These are phyloP conservation scores for Silurus asotus DNA, from an alignment of 2,113 vertebrate genomes.

Conservation along the genomic window DNA sequence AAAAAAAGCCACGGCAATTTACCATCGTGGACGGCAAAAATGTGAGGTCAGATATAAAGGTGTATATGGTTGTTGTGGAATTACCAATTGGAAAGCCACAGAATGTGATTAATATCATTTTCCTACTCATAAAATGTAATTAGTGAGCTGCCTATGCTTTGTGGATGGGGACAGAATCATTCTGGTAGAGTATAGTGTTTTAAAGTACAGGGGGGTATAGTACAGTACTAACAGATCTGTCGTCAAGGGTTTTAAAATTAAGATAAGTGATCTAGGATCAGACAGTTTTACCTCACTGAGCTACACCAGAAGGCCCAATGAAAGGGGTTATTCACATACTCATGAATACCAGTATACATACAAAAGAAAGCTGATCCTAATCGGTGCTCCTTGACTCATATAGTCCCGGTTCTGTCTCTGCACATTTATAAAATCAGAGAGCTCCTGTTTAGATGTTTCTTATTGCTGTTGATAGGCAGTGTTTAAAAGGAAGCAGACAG, in stretches of 20 bases:
- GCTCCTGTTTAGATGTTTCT: slow-evolving; percentile 30
- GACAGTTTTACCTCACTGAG: slow-evolving; percentile 9
- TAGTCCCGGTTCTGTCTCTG: not conserved
- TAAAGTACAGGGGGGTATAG: not conserved
- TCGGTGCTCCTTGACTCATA: not conserved
- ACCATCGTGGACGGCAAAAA: not conserved
- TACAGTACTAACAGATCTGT: not conserved
- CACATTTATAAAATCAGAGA: not conserved
- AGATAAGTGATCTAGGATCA: not conserved
- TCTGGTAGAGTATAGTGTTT: not conserved
- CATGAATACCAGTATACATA: not conserved
- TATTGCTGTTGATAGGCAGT: slow-evolving; percentile 61
- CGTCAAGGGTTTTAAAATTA: not conserved
- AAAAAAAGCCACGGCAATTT: not conserved
- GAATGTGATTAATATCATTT: too few relatives aligned
- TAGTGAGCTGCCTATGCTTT: not conserved
- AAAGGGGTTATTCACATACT: slow-evolving; percentile 20
- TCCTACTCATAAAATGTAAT: too few relatives aligned
- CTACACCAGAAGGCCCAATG: not conserved
- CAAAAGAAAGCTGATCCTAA: slow-evolving; percentile 8
- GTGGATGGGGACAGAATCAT: not conserved
- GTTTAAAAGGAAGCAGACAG: slow-evolving; percentile 63
- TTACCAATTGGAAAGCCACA: not conserved
- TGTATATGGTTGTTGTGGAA: not conserved
- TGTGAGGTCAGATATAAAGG: not conserved